phyloP scores from a whole-genome alignment of 2,797 vertebrate species.

The Pogonophryne albipinna region DNA sequence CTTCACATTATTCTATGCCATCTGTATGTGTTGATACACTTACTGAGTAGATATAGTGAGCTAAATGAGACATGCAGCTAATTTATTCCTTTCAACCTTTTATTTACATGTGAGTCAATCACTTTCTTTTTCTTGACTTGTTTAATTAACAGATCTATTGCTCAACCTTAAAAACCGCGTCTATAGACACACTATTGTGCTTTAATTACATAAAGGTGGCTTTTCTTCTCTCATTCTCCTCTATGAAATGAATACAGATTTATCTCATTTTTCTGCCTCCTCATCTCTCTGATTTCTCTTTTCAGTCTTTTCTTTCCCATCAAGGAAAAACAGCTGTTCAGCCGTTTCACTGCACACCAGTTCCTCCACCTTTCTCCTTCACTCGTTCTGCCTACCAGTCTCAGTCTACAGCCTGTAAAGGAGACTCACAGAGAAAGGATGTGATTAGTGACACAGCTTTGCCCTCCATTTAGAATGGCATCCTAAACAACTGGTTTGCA shows the following conservation, averaged over 20 bases:
- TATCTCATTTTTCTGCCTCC: neutral
- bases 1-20: neutral
- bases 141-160: neutral
- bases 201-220: neutral
- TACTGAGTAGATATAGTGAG: neutral
- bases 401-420: slow-evolving; percentile 26
- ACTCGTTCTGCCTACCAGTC: neutral
- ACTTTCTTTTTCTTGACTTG: neutral
- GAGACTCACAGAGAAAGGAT: slow-evolving; percentile 24
- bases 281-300: slow-evolving; percentile 22
- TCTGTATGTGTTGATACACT: neutral
- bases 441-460: slow-evolving; percentile 54
- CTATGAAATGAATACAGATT: slow-evolving; percentile 4
- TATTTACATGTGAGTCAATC: neutral
- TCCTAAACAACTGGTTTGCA: slow-evolving; percentile 47
- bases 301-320: slow-evolving; percentile 21
- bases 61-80: neutral
- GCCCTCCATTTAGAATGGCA: slow-evolving; percentile 43
- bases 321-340: slow-evolving; percentile 59
- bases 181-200: neutral
- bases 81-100: slow-evolving; percentile 2
- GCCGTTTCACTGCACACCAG: slow-evolving; percentile 36
- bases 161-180: neutral
- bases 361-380: slow-evolving; percentile 7
- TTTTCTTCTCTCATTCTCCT: neutral